A percentile compares a stretch with the other conserved stretches of the same genome.
These are phyloP conservation scores for Atta cephalotes DNA, from an alignment of 1,140 invertebrate genomes.

Conservation along the genomic window DNA sequence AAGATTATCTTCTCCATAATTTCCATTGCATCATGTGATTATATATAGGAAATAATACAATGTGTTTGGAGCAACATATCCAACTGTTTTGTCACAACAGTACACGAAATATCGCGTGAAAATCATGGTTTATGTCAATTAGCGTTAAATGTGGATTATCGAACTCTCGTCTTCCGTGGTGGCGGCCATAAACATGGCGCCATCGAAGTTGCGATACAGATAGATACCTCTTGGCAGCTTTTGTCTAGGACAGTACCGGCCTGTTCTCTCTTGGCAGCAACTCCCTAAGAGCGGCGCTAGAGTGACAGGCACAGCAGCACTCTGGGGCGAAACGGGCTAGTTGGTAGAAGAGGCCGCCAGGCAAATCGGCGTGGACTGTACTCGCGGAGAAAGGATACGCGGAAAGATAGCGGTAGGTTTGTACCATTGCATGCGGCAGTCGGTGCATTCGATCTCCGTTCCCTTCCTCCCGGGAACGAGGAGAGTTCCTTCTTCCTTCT, in stretches of 20 bases:
- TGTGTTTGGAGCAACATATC: not conserved
- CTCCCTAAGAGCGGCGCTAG: conserved; percentile 58
- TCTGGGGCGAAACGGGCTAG: conserved; percentile 51
- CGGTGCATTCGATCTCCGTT: conserved; percentile 45
- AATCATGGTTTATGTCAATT: not conserved
- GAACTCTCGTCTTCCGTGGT: not conserved
- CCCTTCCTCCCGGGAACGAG: not conserved
- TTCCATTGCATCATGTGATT: not conserved
- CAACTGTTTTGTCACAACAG: not conserved
- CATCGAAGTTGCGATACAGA: conserved; percentile 30
- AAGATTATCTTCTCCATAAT: not conserved
- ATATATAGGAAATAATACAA: not conserved
- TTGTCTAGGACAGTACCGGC: conserved; percentile 64
- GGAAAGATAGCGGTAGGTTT: conserved; percentile 73
- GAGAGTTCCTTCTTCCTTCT: not conserved
- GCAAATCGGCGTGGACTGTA: conserved; percentile 71
- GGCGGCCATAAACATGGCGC: not conserved
- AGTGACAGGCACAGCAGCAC: conserved; percentile 70
- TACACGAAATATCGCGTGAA: not conserved
- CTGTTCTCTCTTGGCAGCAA: conserved; percentile 42
- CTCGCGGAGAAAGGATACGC: conserved; percentile 71
- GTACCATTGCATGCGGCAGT: not conserved
- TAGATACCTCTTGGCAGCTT: conserved; percentile 57
- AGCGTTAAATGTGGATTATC: not conserved
- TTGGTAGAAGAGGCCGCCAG: conserved; percentile 54